Conservation (phyloP, 2,888 invertebrate genomes). For the Empis livida region DNA sequence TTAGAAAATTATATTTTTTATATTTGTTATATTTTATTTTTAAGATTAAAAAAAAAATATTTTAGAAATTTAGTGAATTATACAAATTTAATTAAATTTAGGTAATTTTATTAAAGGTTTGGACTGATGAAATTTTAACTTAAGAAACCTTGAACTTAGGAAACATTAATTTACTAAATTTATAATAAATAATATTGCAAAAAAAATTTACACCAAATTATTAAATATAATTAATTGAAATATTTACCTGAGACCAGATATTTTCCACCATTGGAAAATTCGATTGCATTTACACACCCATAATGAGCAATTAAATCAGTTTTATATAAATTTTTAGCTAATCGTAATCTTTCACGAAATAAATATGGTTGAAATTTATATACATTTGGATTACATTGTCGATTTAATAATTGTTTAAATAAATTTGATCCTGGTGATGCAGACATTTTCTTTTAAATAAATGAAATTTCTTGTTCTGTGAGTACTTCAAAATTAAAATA, state of each 20-base stretch:
- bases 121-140: no score
- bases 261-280: conserved; percentile 82
- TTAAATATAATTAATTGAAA: background rate
- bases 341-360: conserved; percentile 44
- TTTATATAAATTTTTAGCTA: conserved; percentile 63
- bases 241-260: conserved; percentile 72
- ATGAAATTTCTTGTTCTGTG: no score
- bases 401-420: background rate
- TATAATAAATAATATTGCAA: background rate
- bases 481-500: no score
- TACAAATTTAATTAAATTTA: no score
- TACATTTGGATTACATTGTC: background rate
- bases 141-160: no score
- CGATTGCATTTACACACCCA: conserved; percentile 94
- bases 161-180: background rate
- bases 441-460: no score
- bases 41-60: no score
- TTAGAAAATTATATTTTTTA: no score
- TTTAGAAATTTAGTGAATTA: no score
- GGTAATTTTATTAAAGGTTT: no score
- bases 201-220: background rate
- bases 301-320: conserved; percentile 80
- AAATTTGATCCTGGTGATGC: background rate
- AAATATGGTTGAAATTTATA: conserved; percentile 18
- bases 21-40: no score